Evolutionary conservation across 2,888 invertebrate genomes (phyloP).

Genomic region (Eupeodes luniger): DNA sequence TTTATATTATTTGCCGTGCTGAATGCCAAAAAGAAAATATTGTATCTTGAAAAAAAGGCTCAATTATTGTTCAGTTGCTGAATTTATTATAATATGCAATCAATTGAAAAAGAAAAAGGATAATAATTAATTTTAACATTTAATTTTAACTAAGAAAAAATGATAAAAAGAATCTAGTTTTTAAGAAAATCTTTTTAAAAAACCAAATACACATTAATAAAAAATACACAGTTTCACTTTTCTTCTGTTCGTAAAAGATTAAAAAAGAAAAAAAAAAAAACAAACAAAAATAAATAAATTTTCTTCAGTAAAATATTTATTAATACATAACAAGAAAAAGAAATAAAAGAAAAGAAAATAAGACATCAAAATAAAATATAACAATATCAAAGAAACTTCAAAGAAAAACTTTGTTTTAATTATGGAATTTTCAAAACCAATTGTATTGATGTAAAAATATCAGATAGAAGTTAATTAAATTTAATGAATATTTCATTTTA

Average conservation of each 20-base stretch:
- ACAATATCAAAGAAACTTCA: not conserved
- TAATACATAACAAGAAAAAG: not conserved
- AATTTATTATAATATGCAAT: constrained; percentile 24
- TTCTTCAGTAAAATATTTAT: constrained; percentile 26
- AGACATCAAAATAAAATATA: not conserved
- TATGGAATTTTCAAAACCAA: not conserved
- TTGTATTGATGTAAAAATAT: not conserved
- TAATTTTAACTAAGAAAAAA: not conserved
- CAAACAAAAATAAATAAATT: constrained; percentile 9
- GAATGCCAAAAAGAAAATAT: constrained; percentile 28
- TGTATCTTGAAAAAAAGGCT: not conserved
- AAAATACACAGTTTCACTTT: not conserved
- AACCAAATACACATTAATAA: not conserved
- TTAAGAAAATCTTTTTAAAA: constrained; percentile 28
- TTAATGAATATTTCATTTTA: not conserved
- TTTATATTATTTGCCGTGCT: constrained; percentile 10
- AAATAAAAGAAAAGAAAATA: not conserved
- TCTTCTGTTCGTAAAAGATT: constrained; percentile 11
- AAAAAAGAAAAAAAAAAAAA: not conserved
- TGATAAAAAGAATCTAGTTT: not conserved
- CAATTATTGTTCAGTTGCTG: not conserved
- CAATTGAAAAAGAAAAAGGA: constrained; percentile 37
- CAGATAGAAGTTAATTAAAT: not conserved
- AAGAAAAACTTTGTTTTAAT: not conserved
- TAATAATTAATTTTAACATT: constrained; percentile 46